Evolutionary conservation across 2,113 vertebrate genomes (phyloP), one percentile per base, ranked within the genome.

Genomic region (Lanius collurio): DNA sequence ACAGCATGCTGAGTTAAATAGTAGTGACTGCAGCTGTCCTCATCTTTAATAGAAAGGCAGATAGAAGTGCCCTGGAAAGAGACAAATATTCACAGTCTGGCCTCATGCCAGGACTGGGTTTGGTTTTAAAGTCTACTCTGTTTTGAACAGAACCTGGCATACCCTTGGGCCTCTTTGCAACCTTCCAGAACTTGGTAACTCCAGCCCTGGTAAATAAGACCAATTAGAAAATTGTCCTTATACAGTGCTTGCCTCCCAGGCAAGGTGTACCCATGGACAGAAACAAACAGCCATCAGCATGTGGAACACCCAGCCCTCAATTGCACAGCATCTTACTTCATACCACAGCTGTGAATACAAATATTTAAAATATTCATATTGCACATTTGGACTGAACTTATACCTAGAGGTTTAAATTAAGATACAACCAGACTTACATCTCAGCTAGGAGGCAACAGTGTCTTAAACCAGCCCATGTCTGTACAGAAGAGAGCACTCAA

Each of bases 1-100:
- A 71, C 21, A 91, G 57, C 86, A 92, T 78, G 86, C 83, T 81
- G 91, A 92, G 68, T 75, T 83, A 88, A 89, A 59, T 79, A 83
- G 57, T 3, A 77, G 52, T 26, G 24, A 77, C n/a, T 86, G 59
- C 76, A 94, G 89, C 71, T 95, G 87, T 60, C 76, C 44, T 81
- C 71, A 55, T 90, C 30, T 86, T 90, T 60, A 83, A 84, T 27
- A 62, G n/a, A 78, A 85, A 21, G 44, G 46, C 94, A 77, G 75
- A 83, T 1, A 65, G 27, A 85, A 77, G 8, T 44, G 11, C 59
- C 52, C 37, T 82, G 33, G 46, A 87, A 89, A 94, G 49, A 65
- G n/a, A 74, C 12, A 83, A 50, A 46, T 76, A n/a, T 82, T 81
- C 63, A 65, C 21, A 88, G 57, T 35, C 41, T 69, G 68, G 50